Conservation (phyloP, 2,797 vertebrate genomes). For the Girardinus metallicus region DNA sequence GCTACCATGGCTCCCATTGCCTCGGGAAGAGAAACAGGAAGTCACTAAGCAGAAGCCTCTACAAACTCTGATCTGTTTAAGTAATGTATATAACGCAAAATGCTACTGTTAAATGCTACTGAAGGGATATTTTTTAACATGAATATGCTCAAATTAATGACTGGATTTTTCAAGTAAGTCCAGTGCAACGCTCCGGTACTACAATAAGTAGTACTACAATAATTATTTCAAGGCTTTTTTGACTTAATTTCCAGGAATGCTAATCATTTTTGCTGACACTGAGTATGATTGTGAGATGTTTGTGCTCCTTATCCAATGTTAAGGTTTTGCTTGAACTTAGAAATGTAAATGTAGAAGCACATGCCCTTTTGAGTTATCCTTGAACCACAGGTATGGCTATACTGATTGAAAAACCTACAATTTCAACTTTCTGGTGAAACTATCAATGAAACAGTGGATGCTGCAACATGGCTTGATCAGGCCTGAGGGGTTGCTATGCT, state of each 20-base stretch:
- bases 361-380: neutral
- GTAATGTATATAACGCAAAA: neutral
- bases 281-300: neutral
- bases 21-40: neutral
- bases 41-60: neutral
- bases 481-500: neutral
- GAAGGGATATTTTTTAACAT: neutral
- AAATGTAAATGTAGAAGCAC: neutral
- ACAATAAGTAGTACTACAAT: neutral
- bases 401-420: neutral
- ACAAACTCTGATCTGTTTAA: neutral
- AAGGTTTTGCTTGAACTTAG: neutral
- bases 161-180: neutral
- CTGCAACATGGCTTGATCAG: neutral
- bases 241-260: neutral
- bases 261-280: neutral
- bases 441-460: neutral
- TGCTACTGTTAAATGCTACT: neutral
- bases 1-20: neutral
- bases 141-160: neutral
- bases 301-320: neutral
- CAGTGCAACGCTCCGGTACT: neutral
- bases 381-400: neutral
- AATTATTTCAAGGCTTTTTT: neutral
- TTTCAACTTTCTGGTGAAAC: neutral